Percentiles rank a stretch among this genome's conserved stretches.
These are phyloP conservation scores for Decapterus maruadsi DNA, from an alignment of 2,797 vertebrate species.

Conservation along the genomic window DNA sequence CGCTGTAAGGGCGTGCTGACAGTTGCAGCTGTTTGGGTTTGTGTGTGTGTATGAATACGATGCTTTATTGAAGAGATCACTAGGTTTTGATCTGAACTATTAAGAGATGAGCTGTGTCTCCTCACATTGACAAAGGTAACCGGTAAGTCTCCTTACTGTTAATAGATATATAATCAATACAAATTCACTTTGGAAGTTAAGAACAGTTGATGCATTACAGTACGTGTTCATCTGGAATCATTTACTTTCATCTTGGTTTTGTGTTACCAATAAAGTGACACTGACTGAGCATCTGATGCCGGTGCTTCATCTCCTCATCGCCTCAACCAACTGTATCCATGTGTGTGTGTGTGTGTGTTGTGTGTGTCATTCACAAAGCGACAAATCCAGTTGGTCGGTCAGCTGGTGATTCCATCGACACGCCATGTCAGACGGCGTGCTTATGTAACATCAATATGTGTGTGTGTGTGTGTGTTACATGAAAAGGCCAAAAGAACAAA, in stretches of 20 bases:
- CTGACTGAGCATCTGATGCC: neutral
- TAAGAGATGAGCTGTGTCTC: neutral
- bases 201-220: neutral
- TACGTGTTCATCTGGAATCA: neutral
- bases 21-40: constrained; percentile 53
- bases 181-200: neutral
- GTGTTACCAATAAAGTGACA: neutral
- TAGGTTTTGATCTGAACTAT: neutral
- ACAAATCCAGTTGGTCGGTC: constrained; percentile 62
- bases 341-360: neutral
- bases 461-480: constrained; percentile 44
- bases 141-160: neutral
- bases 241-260: neutral
- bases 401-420: constrained; percentile 67
- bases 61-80: neutral
- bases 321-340: constrained; percentile 17
- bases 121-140: neutral
- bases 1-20: constrained; percentile 32
- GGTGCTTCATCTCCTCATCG: neutral
- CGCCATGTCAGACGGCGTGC: constrained; percentile 45
- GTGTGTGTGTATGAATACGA: neutral
- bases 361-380: constrained; percentile 49
- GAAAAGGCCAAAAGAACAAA: constrained; percentile 65
- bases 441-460: constrained; percentile 69
- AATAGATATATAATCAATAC: neutral